phyloP scores from a whole-genome alignment of 2,797 vertebrate genomes.

The Lepidocolaptes lacrymiger region DNA sequence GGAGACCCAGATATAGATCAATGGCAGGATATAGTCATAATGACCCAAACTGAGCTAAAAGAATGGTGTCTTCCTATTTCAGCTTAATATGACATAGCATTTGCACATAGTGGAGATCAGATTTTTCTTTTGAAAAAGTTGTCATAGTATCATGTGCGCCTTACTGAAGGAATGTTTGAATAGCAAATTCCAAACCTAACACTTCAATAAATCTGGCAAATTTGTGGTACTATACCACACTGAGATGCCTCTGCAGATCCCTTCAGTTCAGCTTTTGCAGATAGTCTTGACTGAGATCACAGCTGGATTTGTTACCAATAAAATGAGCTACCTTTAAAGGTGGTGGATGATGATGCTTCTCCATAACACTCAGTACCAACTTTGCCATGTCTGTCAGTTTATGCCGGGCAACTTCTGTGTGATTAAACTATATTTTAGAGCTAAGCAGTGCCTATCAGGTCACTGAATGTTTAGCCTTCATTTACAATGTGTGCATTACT shows the following conservation, averaged over 20 bases:
- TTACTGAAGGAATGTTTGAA: background rate
- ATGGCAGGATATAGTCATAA: conserved; percentile 1
- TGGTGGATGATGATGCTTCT: background rate
- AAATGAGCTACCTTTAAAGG: background rate
- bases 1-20: conserved; percentile 10
- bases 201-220: background rate
- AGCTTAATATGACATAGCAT: background rate
- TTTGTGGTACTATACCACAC: background rate
- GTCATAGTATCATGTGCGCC: background rate
- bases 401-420: background rate
- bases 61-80: conserved; percentile 29
- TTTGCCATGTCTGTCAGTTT: background rate
- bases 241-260: background rate
- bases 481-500: background rate
- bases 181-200: background rate
- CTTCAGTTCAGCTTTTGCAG: background rate
- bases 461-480: background rate
- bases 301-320: background rate
- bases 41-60: background rate
- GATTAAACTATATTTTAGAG: background rate
- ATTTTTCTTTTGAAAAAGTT: background rate
- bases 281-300: background rate
- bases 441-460: background rate
- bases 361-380: fast-evolving
- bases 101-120: background rate